Percentiles rank a stretch among this genome's conserved stretches.
phyloP scores from a whole-genome alignment of 2,888 invertebrate species.

The Phalera bucephala region DNA sequence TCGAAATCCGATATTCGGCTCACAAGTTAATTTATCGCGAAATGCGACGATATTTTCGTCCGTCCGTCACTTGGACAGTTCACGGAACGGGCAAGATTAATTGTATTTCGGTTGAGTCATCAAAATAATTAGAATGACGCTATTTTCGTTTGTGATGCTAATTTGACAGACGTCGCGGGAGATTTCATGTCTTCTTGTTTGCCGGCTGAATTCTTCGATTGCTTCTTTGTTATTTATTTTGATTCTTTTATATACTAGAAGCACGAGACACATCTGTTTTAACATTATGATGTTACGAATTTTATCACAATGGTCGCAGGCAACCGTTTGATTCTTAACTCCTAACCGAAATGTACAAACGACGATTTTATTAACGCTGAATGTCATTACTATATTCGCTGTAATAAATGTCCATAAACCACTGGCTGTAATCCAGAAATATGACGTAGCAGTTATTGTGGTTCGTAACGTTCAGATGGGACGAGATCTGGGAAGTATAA shows the following conservation, averaged over 20 bases:
- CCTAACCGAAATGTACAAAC: slow-evolving; percentile 16
- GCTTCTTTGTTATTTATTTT: slow-evolving; percentile 63
- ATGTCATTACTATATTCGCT: slow-evolving; percentile 45
- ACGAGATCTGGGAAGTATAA: slow-evolving; percentile 59
- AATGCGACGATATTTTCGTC: slow-evolving; percentile 81
- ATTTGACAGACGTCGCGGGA: slow-evolving; percentile 83
- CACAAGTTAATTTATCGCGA: slow-evolving; percentile 79
- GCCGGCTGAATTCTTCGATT: slow-evolving; percentile 68
- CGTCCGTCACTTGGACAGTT: slow-evolving; percentile 81
- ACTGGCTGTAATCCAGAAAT: slow-evolving; percentile 70
- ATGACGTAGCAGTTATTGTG: slow-evolving; percentile 56
- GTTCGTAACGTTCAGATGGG: slow-evolving; percentile 43
- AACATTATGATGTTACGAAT: slow-evolving; percentile 26
- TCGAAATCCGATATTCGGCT: slow-evolving; percentile 80
- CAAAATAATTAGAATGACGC: slow-evolving; percentile 83
- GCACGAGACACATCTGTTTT: slow-evolving; percentile 37
- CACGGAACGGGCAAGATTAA: slow-evolving; percentile 82
- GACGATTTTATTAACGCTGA: slow-evolving; percentile 40
- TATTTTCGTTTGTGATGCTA: slow-evolving; percentile 82
- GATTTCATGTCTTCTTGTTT: slow-evolving; percentile 72
- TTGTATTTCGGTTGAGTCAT: slow-evolving; percentile 83
- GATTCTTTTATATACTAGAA: slow-evolving; percentile 37
- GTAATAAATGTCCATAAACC: slow-evolving; percentile 62
- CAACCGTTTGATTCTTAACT: slow-evolving; percentile 18
- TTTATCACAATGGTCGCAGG: slow-evolving; percentile 20